Base-by-base conservation (phyloP, 2,113 vertebrate genomes). In the Mormyrus lacerda region DNA sequence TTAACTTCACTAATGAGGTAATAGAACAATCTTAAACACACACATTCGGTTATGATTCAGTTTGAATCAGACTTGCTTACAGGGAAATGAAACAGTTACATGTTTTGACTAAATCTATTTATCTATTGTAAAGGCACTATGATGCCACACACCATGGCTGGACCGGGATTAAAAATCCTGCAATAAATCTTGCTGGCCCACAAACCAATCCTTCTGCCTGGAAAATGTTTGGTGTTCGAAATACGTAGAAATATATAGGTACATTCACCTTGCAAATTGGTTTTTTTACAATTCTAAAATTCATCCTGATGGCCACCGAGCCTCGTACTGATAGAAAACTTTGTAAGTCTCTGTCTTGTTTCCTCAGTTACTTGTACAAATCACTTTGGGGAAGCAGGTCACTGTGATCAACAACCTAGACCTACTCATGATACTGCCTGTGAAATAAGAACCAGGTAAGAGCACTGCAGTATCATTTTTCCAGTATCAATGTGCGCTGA, bases 11-110 rank as follows among this genome's bases (percentile, higher is more conserved):
- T 79, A 79, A 79, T 42, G 73, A 79, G 73, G 73, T 42, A 79
- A 79, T 19, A 42, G 73, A 79, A 79, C 73, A 79, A 79, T 79
- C 73, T 42, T 42, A 79, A 79, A 79, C 61, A 79, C 73, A 79
- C 73, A 79, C 35, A 31, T 31, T 31, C 61, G 13, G 10, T 69
- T 69, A 69, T 39, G 73, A 79, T 79, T 79, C 73, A 42, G n/a
- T 79, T 79, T 79, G 73, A 79, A 79, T 79, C 73, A 39, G 35
- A 79, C 4, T 2, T 42, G 13, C 35, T 79, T 79, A 79, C 73
- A 79, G 35, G 73, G 73, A 42, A 79, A 79, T 79, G 27, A 27
- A 69, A 69, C 35, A 79, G 73, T 79, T 79, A 79, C 73, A 79
- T 42, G 35, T 79, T 79, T 79, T 79, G 15, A 79, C 73, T 31